Percentiles rank a stretch among this genome's conserved stretches.
Conservation (phyloP, 2,113 vertebrate genomes). For the Tenebrosternarchus preto region DNA sequence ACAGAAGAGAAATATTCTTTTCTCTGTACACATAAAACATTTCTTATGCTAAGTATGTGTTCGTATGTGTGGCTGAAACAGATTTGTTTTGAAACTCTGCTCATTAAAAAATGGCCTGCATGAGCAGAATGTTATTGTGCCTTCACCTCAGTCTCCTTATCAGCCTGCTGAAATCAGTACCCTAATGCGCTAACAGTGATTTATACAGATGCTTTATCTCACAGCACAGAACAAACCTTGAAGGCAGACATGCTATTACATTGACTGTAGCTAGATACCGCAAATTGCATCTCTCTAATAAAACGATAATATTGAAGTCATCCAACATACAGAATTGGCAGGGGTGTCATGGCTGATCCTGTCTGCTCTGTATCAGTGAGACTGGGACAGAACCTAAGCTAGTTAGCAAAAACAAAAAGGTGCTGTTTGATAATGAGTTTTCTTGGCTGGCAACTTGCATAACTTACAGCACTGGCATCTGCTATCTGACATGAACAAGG, state of each 20-base stretch:
- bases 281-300: constrained; percentile 67
- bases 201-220: constrained; percentile 39
- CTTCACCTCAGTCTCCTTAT: not conserved
- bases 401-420: constrained; percentile 44
- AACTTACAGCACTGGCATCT: not conserved
- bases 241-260: constrained; percentile 54
- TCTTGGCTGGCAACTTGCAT: not conserved
- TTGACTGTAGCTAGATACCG: constrained; percentile 67
- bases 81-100: constrained; percentile 2
- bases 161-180: constrained; percentile 17
- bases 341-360: constrained; percentile 53
- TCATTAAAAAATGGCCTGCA: constrained; percentile 15
- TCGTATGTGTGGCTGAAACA: not conserved
- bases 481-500: not conserved
- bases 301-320: constrained; percentile 72
- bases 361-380: constrained; percentile 43
- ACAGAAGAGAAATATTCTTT: constrained; percentile 10
- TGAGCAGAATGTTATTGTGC: constrained; percentile 1
- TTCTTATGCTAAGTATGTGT: not conserved
- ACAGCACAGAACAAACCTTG: constrained; percentile 51
- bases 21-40: not conserved
- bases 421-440: constrained; percentile 23
- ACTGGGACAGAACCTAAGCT: constrained; percentile 23
- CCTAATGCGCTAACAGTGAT: constrained; percentile 30
- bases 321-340: constrained; percentile 71